Evolutionary conservation across 2,797 vertebrate species (phyloP), one percentile per base, ranked within the genome.

Genomic region (Telmatherina bonti): DNA sequence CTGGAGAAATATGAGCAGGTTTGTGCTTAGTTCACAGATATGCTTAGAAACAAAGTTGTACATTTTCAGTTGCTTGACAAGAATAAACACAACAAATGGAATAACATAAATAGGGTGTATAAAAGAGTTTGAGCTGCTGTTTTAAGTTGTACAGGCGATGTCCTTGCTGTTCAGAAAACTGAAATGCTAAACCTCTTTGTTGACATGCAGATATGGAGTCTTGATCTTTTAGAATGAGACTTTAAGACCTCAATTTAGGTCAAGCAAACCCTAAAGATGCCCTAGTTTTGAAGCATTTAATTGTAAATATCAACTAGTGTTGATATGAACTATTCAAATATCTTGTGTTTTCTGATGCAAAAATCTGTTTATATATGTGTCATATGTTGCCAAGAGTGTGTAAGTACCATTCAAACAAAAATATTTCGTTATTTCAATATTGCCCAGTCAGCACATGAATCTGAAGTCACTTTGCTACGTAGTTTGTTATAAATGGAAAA

Each of bases 1-100:
- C 94, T 97, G 92, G 96, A 97, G 95, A 97, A 97, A 86, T 96
- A 96, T 61, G 96, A 97, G 92, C 96, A 97, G 96, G 96, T 97
- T 87, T 88, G 94, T 88, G 87, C 58, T 35, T 18, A 58, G 47
- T 15, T 9, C 56, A 69, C 24, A 0, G 7, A 20, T 55, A 22
- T 26, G 2, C 22, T 38, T 20, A 35, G 41, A 59, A 63, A 62
- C 45, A 53, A 1, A 12, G 24, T 18, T 41, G 4, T 22, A 41
- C 15, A 18, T 43, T 4, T 15, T 9, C 26, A 55, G 43, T 29
- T 45, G 27, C 27, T 43, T 22, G 38, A 4, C 2, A 65, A 0
- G 36, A 0, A 29, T 55, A 55, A 5, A 30, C 1, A 31, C 11
- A 27, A 53, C 16, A 53, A 27, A 27, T 31, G 26, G 15, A 41